Evolutionary conservation across 2,797 vertebrate species (phyloP).

Genomic region (Nannoperca australis): DNA sequence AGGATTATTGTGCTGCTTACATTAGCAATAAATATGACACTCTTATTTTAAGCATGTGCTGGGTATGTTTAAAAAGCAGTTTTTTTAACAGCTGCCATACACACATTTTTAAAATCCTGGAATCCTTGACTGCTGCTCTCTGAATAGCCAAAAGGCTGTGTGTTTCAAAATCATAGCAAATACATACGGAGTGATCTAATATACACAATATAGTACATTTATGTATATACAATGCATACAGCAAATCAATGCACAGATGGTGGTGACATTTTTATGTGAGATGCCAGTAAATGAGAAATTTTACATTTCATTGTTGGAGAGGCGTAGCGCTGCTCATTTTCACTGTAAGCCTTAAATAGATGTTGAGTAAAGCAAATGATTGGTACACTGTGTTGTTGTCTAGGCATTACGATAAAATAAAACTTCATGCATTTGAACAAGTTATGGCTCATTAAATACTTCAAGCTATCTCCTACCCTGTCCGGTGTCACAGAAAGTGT

Average conservation of each 20-base stretch:
- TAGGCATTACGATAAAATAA: slow-evolving; percentile 65
- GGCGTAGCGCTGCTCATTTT: slow-evolving; percentile 68
- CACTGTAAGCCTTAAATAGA: slow-evolving; percentile 77
- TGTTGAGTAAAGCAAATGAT: slow-evolving; percentile 72
- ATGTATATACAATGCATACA: slow-evolving; percentile 84
- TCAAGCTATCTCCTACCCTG: slow-evolving; percentile 58
- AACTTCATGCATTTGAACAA: slow-evolving; percentile 81
- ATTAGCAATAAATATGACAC: slow-evolving; percentile 81
- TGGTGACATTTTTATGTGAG: slow-evolving; percentile 65
- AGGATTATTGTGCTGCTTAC: slow-evolving; percentile 78
- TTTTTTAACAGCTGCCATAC: slow-evolving; percentile 76
- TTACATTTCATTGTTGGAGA: slow-evolving; percentile 72
- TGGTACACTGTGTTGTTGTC: slow-evolving; percentile 62
- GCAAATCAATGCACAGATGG: slow-evolving; percentile 84
- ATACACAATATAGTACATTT: slow-evolving; percentile 83
- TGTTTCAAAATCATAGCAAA: slow-evolving; percentile 74
- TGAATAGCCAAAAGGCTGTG: slow-evolving; percentile 61
- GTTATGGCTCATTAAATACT: slow-evolving; percentile 81
- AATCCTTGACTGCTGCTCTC: slow-evolving; percentile 71
- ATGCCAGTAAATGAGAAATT: slow-evolving; percentile 59
- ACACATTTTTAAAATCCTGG: slow-evolving; percentile 66
- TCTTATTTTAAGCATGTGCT: slow-evolving; percentile 69
- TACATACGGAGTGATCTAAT: slow-evolving; percentile 78
- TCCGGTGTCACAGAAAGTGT: slow-evolving; percentile 46
- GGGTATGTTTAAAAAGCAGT: slow-evolving; percentile 71